A percentile compares a stretch with the other conserved stretches of the same genome.
Evolutionary conservation across 2,797 vertebrate species (phyloP).

Genomic region (Lerista edwardsae): DNA sequence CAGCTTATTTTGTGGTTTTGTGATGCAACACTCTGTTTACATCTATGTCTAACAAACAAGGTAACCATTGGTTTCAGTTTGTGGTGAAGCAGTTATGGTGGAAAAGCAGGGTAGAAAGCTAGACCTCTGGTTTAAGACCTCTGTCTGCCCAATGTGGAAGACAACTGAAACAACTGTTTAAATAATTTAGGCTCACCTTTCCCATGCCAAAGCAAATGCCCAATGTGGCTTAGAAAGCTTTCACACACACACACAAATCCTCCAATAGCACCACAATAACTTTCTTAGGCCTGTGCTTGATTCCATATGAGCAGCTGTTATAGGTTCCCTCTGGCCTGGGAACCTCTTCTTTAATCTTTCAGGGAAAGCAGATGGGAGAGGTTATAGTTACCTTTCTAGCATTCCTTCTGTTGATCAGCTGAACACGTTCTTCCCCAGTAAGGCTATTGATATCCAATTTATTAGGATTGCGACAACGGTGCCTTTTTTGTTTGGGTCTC

Average conservation of each 20-base stretch:
- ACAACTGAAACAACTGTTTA: background rate
- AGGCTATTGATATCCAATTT: conserved; percentile 97
- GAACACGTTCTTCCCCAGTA: conserved; percentile 96
- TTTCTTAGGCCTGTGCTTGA: too few relatives aligned
- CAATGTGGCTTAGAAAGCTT: too few relatives aligned
- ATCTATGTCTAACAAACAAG: conserved; percentile 1
- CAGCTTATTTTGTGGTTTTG: background rate
- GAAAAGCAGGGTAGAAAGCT: background rate
- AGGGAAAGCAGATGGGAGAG: too few relatives aligned
- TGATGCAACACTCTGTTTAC: background rate
- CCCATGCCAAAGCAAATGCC: too few relatives aligned
- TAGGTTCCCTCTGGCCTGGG: too few relatives aligned
- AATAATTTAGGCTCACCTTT: too few relatives aligned
- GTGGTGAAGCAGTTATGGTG: background rate
- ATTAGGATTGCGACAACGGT: conserved; percentile 96
- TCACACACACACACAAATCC: too few relatives aligned
- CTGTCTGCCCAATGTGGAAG: background rate
- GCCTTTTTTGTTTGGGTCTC: conserved; percentile 96
- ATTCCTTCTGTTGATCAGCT: conserved; percentile 97
- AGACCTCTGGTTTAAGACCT: background rate
- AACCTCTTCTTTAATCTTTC: too few relatives aligned
- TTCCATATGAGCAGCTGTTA: too few relatives aligned
- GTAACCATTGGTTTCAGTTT: background rate
- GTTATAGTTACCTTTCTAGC: conserved; percentile 88
- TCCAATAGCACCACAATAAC: too few relatives aligned